phyloP scores from a whole-genome alignment of 2,888 invertebrate species.

The Andrena bicolor region DNA sequence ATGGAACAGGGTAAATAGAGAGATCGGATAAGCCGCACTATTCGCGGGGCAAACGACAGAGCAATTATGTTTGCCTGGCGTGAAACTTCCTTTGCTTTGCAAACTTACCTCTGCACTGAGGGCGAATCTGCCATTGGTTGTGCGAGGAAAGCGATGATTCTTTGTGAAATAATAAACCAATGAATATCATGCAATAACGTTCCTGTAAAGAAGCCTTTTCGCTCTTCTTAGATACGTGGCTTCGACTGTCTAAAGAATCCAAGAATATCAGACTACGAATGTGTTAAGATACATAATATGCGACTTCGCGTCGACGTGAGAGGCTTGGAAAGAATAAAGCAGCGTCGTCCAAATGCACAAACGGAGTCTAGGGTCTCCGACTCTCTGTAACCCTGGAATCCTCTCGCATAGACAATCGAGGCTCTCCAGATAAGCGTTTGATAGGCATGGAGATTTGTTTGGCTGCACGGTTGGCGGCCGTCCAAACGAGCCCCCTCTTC shows the following conservation, averaged over 20 bases:
- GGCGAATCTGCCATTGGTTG: no score
- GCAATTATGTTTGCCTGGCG: slow-evolving; percentile 62
- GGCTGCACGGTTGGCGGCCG: slow-evolving; percentile 16
- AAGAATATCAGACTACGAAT: background rate
- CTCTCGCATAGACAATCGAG: background rate
- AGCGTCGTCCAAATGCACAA: background rate
- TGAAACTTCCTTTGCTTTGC: slow-evolving; percentile 54
- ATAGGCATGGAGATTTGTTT: slow-evolving; percentile 36
- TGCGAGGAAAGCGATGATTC: no score
- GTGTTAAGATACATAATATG: background rate
- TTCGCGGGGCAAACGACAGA: slow-evolving; percentile 53
- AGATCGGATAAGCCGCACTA: slow-evolving; percentile 58
- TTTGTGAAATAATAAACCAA: no score
- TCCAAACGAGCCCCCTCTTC: slow-evolving; percentile 18
- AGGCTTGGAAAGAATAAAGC: background rate
- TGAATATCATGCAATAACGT: no score
- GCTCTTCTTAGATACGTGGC: no score
- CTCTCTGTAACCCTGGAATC: slow-evolving; percentile 2
- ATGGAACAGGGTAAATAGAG: slow-evolving; percentile 57
- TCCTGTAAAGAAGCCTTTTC: no score
- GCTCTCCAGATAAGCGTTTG: slow-evolving; percentile 13
- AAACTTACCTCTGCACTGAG: slow-evolving; percentile 5
- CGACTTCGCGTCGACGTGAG: background rate
- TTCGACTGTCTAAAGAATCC: background rate
- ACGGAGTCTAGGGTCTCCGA: background rate